phyloP scores from a whole-genome alignment of 2,888 invertebrate genomes.

The Microdon myrmicae region DNA sequence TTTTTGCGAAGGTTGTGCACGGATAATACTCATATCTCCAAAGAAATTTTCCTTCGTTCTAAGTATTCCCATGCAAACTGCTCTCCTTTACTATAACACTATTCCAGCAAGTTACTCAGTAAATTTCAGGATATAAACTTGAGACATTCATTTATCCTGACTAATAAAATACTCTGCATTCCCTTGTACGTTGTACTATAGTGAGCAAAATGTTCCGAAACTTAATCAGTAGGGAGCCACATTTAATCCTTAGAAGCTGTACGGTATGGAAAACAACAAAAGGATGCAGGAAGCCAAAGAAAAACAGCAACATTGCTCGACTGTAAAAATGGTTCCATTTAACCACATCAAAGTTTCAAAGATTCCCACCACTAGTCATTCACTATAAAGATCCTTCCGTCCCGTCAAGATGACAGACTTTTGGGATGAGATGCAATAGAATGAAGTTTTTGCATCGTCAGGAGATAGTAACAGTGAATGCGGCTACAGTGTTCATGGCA shows the following conservation, averaged over 20 bases:
- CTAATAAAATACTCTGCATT: too few species aligned
- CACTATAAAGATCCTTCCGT: slow-evolving; percentile 34
- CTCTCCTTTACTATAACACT: too few species aligned
- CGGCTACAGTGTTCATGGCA: slow-evolving; percentile 50
- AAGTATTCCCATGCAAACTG: too few species aligned
- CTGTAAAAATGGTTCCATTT: slow-evolving; percentile 39
- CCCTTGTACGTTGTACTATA: slow-evolving; percentile 2
- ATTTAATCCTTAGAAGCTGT: slow-evolving; percentile 28
- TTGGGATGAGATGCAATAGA: slow-evolving; percentile 42
- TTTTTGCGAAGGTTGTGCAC: too few species aligned
- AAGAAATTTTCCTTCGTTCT: too few species aligned
- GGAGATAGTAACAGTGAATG: slow-evolving; percentile 46
- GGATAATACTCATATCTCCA: too few species aligned
- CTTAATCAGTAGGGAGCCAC: slow-evolving; percentile 40
- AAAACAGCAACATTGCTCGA: slow-evolving; percentile 1
- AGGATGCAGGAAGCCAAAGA: slow-evolving; percentile 7
- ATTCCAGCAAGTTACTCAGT: too few species aligned
- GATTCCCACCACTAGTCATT: slow-evolving; percentile 27
- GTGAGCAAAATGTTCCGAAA: slow-evolving; percentile 26
- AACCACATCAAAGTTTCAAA: slow-evolving; percentile 50
- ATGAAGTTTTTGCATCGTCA: slow-evolving; percentile 47
- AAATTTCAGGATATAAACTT: slow-evolving; percentile 24
- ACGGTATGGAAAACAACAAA: slow-evolving; percentile 24
- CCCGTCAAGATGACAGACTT: slow-evolving; percentile 48
- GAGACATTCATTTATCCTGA: slow-evolving; percentile 40